Evolutionary conservation across 2,888 invertebrate genomes (phyloP).

Genomic region (Deroplatys truncata): DNA sequence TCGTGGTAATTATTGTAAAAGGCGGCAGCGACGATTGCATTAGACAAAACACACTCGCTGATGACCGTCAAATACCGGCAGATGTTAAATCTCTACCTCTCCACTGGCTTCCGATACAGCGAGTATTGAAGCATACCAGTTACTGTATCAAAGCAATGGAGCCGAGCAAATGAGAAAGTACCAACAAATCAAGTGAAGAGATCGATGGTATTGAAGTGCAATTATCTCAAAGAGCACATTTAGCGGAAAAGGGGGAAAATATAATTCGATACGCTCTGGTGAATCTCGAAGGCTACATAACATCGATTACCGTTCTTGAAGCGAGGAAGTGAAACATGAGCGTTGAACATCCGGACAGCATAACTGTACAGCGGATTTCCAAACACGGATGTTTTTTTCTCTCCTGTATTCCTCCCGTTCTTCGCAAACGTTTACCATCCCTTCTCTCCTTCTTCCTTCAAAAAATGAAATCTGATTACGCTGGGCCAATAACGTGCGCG

Average conservation of each 20-base stretch:
- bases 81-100: no score
- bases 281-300: no score
- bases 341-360: neutral
- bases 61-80: no score
- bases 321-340: no score
- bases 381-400: neutral
- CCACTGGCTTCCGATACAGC: no score
- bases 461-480: conserved; percentile 3
- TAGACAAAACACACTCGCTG: no score
- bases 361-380: neutral
- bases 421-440: neutral
- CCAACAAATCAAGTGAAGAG: neutral
- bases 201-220: neutral
- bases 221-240: neutral
- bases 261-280: no score
- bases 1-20: no score
- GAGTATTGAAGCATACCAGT: no score
- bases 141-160: neutral
- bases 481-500: neutral
- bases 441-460: neutral
- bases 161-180: neutral
- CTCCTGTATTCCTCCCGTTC: neutral
- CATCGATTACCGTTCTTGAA: no score
- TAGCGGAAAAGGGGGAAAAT: no score
- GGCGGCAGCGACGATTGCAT: no score